Evolutionary conservation across 2,888 invertebrate species (phyloP), one percentile per base, ranked within the genome.

Genomic region (Microplitis deprimator): DNA sequence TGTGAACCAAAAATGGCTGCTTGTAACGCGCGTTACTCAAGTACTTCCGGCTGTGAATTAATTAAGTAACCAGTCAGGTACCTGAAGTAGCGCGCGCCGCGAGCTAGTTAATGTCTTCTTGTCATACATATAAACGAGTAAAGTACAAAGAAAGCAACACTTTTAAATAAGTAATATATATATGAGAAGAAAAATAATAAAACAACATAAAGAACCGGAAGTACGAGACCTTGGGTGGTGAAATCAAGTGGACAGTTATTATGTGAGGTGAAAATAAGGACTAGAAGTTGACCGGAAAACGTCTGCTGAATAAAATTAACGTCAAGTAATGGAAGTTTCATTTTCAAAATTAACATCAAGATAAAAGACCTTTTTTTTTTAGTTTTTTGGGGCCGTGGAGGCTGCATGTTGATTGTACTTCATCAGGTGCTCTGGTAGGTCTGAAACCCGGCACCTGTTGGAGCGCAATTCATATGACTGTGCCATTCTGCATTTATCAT

Each of bases 391-490:
- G 73, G 79, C 78, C 77, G 78, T 79, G 83, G 84, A 86, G 94
- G 95, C 95, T 95, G 94, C 95, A 96, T 96, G 96, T 95, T 95
- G 95, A 96, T 97, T 97, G 97, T 97, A 97, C 97, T 97, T 97
- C 97, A 97, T 97, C 97, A 97, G 97, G 97, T 97, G 97, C 97
- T 97, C 97, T 97, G 97, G 97, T 96, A 93, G 92, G 92, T 90
- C 91, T 89, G 90, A 92, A 94, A 95, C 97, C 97, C 96, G 97
- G 96, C 96, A 96, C 96, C 96, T 97, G 96, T 96, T 96, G 97
- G 96, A 97, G 97, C 97, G 96, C 97, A 97, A 96, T 96, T 96
- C 95, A 95, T 96, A 95, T 96, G 96, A 89, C 86, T 87, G 87
- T 89, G 89, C 89, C 89, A 84, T 86, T 84, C 87, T 83, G 80